phyloP scores from a whole-genome alignment of 1,140 invertebrate species.

The Belonocnema kinseyi region DNA sequence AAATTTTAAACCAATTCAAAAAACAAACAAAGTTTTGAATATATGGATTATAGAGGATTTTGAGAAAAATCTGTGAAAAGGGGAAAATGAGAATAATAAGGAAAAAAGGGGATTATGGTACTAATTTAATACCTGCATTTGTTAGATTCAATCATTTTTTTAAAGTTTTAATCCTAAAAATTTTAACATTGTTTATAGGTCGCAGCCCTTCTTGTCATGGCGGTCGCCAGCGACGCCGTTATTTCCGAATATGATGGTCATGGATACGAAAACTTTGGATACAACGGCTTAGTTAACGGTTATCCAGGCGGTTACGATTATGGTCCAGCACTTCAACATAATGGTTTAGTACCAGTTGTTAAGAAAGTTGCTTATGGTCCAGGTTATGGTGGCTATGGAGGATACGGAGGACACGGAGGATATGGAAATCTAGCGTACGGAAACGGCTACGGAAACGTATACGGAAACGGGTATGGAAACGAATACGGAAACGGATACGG shows the following conservation, averaged over 20 bases:
- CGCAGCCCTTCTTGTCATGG: constrained; percentile 52
- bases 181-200: constrained; percentile 41
- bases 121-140: too few relatives aligned
- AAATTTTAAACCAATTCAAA: too few relatives aligned
- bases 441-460: constrained; percentile 40
- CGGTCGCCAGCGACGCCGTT: constrained; percentile 53
- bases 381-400: constrained; percentile 37
- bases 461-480: constrained; percentile 39
- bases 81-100: too few relatives aligned
- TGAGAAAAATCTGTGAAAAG: too few relatives aligned
- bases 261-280: constrained; percentile 34
- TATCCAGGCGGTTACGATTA: constrained; percentile 22
- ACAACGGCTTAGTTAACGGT: constrained; percentile 31
- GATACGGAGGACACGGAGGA: constrained; percentile 40
- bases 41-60: too few relatives aligned
- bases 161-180: too few relatives aligned
- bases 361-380: constrained; percentile 48
- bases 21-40: too few relatives aligned
- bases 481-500: constrained; percentile 45
- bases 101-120: too few relatives aligned
- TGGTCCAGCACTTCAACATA: constrained; percentile 40
- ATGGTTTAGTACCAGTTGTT: constrained; percentile 37
- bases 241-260: constrained; percentile 52
- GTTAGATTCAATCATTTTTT: too few relatives aligned
- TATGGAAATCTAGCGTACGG: constrained; percentile 5